A percentile compares a stretch with the other conserved stretches of the same genome.
Evolutionary conservation across 2,888 invertebrate species (phyloP).

Genomic region (Cetonia aurata): DNA sequence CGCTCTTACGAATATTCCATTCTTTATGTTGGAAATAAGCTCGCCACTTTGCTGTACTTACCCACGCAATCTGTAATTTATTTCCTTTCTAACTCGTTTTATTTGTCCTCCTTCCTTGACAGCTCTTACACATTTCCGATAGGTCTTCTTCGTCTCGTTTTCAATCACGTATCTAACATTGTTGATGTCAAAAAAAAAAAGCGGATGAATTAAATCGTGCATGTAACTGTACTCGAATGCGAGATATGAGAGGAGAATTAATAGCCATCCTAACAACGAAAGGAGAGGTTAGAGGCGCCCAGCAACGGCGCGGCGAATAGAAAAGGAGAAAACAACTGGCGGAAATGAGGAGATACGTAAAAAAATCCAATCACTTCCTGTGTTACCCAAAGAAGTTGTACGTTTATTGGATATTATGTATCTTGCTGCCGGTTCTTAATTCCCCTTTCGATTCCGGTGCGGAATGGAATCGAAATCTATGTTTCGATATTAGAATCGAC

Average conservation of each 20-base stretch:
- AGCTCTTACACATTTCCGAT: not conserved
- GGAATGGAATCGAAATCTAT: no score
- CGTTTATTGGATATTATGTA: no score
- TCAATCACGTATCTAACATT: not conserved
- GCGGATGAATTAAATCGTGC: constrained; percentile 20
- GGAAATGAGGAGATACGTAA: constrained; percentile 31
- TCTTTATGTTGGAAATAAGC: no score
- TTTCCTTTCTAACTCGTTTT: no score
- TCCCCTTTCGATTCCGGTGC: no score
- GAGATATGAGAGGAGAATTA: constrained; percentile 4
- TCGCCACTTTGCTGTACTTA: no score
- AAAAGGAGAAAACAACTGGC: constrained; percentile 24
- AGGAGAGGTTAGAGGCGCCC: no score
- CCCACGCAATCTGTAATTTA: no score
- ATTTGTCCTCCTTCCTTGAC: no score
- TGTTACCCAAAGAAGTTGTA: constrained; percentile 15
- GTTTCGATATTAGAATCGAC: no score
- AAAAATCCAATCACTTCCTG: constrained; percentile 37
- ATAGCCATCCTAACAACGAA: constrained; percentile 1
- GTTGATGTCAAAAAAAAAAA: not conserved
- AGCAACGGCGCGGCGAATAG: not conserved
- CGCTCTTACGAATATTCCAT: no score
- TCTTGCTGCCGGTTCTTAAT: no score
- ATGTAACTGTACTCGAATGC: constrained; percentile 17
- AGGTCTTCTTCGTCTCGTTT: not conserved